Base-by-base conservation (phyloP, 2,797 vertebrate genomes). In the Halcyon smyrnensis region DNA sequence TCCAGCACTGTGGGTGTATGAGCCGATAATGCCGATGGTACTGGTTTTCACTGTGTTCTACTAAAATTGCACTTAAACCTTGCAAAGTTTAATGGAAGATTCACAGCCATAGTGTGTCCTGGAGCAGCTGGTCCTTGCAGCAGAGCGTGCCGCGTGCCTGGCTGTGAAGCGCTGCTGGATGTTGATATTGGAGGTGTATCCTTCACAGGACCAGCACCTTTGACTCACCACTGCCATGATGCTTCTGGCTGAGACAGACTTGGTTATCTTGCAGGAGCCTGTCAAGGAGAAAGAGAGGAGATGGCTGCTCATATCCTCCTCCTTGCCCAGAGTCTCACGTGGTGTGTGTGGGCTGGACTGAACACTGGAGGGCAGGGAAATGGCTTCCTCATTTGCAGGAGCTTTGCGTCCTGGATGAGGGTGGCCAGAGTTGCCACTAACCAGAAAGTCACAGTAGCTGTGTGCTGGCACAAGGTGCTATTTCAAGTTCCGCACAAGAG, bases 131-230 rank as follows among this genome's bases (percentile, higher is more conserved):
- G 36, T 76, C 36, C 70, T 79, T 89, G 71, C 28, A 41, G 84
- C 83, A 39, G 41, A 39, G 65, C 50, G 56, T 5, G 4, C 48
- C 48, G 14, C 24, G 14, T 12, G 48, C 48, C 59, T n/a, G 37
- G 62, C 80, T 88, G 20, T 28, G 54, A 41, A 94, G 93, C 84
- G 9, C 46, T 60, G 8, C 68, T 84, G 54, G 75, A 15, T 92
- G 94, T 87, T 96, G 96, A 89, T 89, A 91, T 91, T 87, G 93
- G 93, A 95, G 64, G 65, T 60, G 63, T 80, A 60, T 60, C 82
- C 79, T 85, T 74, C 60, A 51, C 76, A 83, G 75, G 78, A 85
- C 39, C 91, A 77, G 87, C 0, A 6, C 70, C 53, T 87, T 95
- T 90, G 87, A 84, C 82, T 97, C 93, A 92, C 30, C 48, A 12